Evolutionary conservation across 2,113 vertebrate species (phyloP), one percentile per base, ranked within the genome.

Genomic region (Euleptes europaea): DNA sequence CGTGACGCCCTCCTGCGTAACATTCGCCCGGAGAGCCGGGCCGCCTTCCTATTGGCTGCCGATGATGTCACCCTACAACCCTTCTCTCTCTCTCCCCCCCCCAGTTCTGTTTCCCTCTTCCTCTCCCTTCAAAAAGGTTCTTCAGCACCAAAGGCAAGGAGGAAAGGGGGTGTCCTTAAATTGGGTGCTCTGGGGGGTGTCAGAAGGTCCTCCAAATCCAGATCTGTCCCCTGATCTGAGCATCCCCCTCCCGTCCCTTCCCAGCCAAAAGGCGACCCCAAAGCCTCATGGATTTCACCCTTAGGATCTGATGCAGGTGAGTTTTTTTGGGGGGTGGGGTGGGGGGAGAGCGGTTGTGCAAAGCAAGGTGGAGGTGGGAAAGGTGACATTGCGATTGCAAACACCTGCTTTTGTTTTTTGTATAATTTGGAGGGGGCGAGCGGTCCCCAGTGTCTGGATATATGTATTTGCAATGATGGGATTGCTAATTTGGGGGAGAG

Each of bases 111-210:
- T 76, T 51, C 47, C 73, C 31, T 40, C 47, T 51, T 9, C 91
- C 92, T 82, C 94, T 96, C 3, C 47, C 83, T 17, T 40, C 73
- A 54, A 57, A 63, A 81, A 69, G 74, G 57, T 33, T 7, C 6
- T 35, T 14, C 57, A 19, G 40, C 54, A 2, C 35, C 54, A 4
- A 19, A 75, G 82, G 54, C 23, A 28, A 63, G 60, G 60, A 63
- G 60, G 21, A 10, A 63, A 63, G 26, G 2, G 9, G 17, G 54
- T 23, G 54, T 57, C 54, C 60, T 28, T 26, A 26, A 26, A 7
- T 28, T 6, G 60, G 60, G 60, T 5, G 60, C 23, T 28, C 19
- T 2, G 23, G 60, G 11, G 49, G 60, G 60, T 28, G 60, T 63
- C 60, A 63, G 60, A 21, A 23, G 4, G 54, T 23, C 3, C 54